Evolutionary conservation across 2,797 vertebrate species (phyloP), one percentile per base, ranked within the genome.

Genomic region (Florisuga fusca): DNA sequence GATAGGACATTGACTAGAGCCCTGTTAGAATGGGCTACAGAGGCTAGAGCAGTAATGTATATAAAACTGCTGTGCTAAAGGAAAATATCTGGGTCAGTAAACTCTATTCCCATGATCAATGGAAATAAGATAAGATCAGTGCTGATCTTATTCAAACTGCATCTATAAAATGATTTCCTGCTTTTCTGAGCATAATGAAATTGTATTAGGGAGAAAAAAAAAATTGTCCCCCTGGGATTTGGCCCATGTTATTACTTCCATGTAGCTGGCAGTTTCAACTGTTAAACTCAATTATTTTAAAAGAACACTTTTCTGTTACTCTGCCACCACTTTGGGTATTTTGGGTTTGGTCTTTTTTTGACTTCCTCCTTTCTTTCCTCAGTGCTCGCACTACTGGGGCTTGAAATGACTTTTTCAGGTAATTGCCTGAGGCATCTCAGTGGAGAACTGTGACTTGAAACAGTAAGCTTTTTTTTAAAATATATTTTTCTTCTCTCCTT

Each of bases 161-260:
- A 54, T 38, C 53, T 79, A 74, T 64, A 91, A 85, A 93, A 93
- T 29, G 29, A 2, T 29, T 68, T 95, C 78, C 63, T 84, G 9
- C 85, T 87, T 67, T 96, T 93, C 81, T n/a, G 29, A 84, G 29
- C 12, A 76, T 18, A 75, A 84, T 51, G 43, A 61, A 90, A 77
- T 17, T 36, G 8, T 78, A 33, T 80, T 55, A 73, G 63, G 75
- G 27, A 68, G 29, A 81, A 74, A 86, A 93, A 9, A 23, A 20
- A 21, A 21, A 14, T 41, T 41, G 38, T 33, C 13, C 27, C 3
- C 3, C 11, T 57, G 58, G 4, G 9, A 71, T 72, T 62, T 81
- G 16, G 46, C n/a, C 5, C 29, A 78, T 6, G 7, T 62, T 75
- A 83, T 86, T 89, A 48, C 17, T 62, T 86, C 48, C 38, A 29